Evolutionary conservation across 1,140 invertebrate species (phyloP).

Genomic region (Drosophila repleta): DNA sequence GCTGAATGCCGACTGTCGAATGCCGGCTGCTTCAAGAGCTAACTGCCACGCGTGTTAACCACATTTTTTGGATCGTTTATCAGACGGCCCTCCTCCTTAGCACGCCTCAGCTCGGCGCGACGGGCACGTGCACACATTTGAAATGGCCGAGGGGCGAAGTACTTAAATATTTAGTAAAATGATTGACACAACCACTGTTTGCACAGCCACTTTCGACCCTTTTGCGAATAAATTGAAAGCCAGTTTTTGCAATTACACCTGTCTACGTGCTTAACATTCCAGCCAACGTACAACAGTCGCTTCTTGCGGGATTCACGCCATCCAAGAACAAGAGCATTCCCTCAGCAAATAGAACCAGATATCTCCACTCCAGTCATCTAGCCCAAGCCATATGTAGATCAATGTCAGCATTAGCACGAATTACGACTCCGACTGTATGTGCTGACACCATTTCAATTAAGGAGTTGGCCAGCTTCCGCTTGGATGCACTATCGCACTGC

Average conservation of each 20-base stretch:
- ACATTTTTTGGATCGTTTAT: slow-evolving; percentile 69
- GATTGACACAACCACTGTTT: slow-evolving; percentile 47
- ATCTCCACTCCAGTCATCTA: background rate
- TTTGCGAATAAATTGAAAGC: background rate
- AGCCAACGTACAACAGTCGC: background rate
- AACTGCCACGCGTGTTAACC: slow-evolving; percentile 57
- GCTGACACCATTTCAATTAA: slow-evolving; percentile 36
- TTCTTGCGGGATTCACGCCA: background rate
- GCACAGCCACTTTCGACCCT: background rate
- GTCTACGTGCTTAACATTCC: background rate
- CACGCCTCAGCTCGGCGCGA: too few relatives aligned
- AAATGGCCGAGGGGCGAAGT: slow-evolving; percentile 57
- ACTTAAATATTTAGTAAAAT: slow-evolving; percentile 71
- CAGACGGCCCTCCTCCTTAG: slow-evolving; percentile 8
- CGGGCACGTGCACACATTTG: slow-evolving; percentile 31
- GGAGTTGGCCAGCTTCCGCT: slow-evolving; percentile 26
- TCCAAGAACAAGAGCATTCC: background rate
- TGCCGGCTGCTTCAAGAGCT: slow-evolving; percentile 34
- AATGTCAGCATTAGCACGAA: background rate
- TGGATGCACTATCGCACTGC: slow-evolving; percentile 35
- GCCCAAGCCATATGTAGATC: slow-evolving; percentile 10
- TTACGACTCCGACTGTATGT: slow-evolving; percentile 16
- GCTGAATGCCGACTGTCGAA: background rate
- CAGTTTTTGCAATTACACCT: slow-evolving; percentile 3
- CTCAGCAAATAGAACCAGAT: background rate